Percentiles rank a stretch among this genome's conserved stretches.
These are phyloP conservation scores for Sclerodermus sp. DNA, from an alignment of 2,888 invertebrate species.

Conservation along the genomic window DNA sequence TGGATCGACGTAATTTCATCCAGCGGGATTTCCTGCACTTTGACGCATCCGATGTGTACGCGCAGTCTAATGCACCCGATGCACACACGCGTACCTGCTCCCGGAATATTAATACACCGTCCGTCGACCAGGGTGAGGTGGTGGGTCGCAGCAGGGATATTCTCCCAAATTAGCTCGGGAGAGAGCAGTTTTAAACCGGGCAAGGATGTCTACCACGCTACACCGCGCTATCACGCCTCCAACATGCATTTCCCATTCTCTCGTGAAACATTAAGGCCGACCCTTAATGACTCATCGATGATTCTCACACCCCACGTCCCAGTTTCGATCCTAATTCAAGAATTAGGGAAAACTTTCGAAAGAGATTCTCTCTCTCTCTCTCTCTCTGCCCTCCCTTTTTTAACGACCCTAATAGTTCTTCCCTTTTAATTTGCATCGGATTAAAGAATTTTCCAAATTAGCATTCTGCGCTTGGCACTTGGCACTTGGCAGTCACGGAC, in stretches of 20 bases:
- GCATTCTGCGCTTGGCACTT: no score
- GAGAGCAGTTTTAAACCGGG: constrained; percentile 9
- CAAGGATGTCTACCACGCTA: background rate
- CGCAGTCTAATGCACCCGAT: background rate
- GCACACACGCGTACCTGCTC: background rate
- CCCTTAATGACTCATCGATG: constrained; percentile 27
- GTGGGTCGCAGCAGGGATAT: background rate
- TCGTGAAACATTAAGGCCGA: constrained; percentile 22
- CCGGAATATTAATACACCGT: constrained; percentile 12
- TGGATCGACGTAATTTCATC: constrained; percentile 24
- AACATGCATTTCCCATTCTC: constrained; percentile 25
- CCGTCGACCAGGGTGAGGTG: no score
- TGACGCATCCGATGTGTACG: constrained; percentile 7
- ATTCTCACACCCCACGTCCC: no score
- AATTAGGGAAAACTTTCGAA: no score
- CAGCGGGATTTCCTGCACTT: constrained; percentile 19
- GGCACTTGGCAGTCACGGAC: no score
- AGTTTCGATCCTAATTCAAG: no score
- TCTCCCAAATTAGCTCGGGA: constrained; percentile 18
- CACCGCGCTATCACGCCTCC: constrained; percentile 7
- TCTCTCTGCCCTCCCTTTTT: no score
- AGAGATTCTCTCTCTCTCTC: no score
- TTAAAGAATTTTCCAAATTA: no score
- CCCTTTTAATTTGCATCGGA: no score
- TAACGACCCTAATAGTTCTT: no score